Conservation (phyloP, 2,797 vertebrate species). For the Sylvia borin region DNA sequence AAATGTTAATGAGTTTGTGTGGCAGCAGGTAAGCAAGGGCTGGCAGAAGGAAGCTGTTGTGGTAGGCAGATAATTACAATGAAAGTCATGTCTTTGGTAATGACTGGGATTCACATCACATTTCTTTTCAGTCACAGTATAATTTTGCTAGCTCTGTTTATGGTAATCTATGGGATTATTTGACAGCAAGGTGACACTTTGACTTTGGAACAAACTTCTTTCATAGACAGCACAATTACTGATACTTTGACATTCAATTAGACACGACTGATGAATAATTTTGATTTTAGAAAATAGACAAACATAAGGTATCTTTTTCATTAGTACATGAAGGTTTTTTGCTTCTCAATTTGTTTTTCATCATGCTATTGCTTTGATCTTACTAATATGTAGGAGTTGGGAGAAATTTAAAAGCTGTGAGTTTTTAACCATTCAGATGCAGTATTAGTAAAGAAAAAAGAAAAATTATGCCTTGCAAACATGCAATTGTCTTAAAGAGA, state of each 20-base stretch:
- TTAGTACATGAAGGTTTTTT: neutral
- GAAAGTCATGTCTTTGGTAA: slow-evolving; percentile 72
- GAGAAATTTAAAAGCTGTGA: neutral
- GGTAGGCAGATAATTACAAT: slow-evolving; percentile 71
- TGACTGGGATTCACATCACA: slow-evolving; percentile 74
- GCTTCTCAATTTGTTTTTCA: neutral
- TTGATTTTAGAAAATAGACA: slow-evolving; percentile 33
- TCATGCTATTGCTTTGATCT: neutral
- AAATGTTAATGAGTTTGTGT: slow-evolving; percentile 74
- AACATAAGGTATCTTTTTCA: slow-evolving; percentile 25
- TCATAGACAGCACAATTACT: slow-evolving; percentile 69
- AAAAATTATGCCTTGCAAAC: neutral
- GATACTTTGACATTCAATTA: slow-evolving; percentile 67
- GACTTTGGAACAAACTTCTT: slow-evolving; percentile 74
- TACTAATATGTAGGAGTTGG: neutral
- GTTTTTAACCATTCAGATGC: neutral
- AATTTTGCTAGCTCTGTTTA: slow-evolving; percentile 71
- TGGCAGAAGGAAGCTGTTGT: slow-evolving; percentile 47
- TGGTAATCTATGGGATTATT: slow-evolving; percentile 75
- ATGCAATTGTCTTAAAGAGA: neutral
- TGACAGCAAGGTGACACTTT: slow-evolving; percentile 78
- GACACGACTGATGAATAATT: slow-evolving; percentile 17
- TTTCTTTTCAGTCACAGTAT: slow-evolving; percentile 67
- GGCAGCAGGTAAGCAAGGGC: slow-evolving; percentile 61
- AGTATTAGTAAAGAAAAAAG: neutral